Evolutionary conservation across 1,140 invertebrate species (phyloP), one percentile per base, ranked within the genome.

Genomic region (Tenebrio molitor): DNA sequence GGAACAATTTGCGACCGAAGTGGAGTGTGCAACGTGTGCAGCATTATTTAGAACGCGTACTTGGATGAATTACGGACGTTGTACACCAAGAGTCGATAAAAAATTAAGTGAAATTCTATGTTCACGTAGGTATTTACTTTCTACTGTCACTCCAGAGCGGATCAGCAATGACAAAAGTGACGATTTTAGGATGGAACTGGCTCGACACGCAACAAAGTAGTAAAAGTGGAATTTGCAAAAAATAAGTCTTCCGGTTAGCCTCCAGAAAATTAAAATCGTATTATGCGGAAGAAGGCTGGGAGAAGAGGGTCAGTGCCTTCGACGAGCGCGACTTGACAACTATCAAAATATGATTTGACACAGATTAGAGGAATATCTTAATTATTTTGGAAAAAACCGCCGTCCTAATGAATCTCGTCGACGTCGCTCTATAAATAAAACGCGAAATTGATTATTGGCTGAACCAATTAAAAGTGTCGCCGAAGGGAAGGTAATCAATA

Each of bases 101-200:
- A 50, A 50, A 50, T 50, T 29, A 58, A 58, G 50, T 58, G 50
- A 58, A 58, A 58, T 58, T 25, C 23, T 58, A 14, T 58, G 50
- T 53, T 53, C 46, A 53, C 46, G 42, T 46, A 12, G 42, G 42
- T n/a, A 50, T 50, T 50, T 50, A 50, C 44, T 50, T 50, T 50
- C 44, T 50, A 50, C 44, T 25, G 44, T 50, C 44, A 50, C 44
- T 50, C 16, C 16, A 50, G 6, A 10, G n/a, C 44, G 23, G 16
- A 50, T 50, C 23, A 50, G 44, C 29, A 10, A 10, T 50, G 44
- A 50, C 44, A 50, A 50, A 50, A 50, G 3, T 10, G n/a, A 17
- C 21, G n/a, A 58, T 29, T 58, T 58, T 25, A 14, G 15, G 50
- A 19, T 2, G 2, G 14, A 58, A 58, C 21, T 29, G 14, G 3